Evolutionary conservation across 2,888 invertebrate genomes (phyloP), one percentile per base, ranked within the genome.

Genomic region (Catocala nupta): DNA sequence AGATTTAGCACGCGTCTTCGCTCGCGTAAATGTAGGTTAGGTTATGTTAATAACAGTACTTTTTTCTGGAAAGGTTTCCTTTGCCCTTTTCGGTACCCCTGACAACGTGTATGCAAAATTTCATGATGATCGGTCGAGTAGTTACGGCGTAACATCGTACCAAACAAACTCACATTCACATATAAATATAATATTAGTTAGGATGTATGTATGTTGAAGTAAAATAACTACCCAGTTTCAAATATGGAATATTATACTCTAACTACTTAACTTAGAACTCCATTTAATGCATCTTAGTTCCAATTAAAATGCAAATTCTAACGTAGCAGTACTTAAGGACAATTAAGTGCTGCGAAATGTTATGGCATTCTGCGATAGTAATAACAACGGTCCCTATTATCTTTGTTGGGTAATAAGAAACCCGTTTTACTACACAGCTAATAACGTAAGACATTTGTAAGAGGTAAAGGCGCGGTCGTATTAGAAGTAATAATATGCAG

Each of bases 221-320:
- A 25, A 25, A 25, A 25, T 25, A 25, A 25, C 25, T 25, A 25
- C 25, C 25, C 25, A 25, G 4, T 25, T 25, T 25, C 25, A 3
- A 25, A 25, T 25, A 4, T 25, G 25, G 25, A 25, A 25, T 25
- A 25, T 25, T 3, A n/a, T 44, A 44, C 5, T n/a, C 39, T 43
- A 45, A 25, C 1, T 25, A 4, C 12, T 45, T 12, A 25, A 48
- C n/a, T 50, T 4, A 34, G n/a, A 34, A 12, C n/a, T n/a, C 33
- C 10, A 34, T 16, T 12, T 48, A 53, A 59, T 53, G 47, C 47
- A 53, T 53, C 53, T 53, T 42, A 53, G 53, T 59, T 42, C 11
- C 33, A 34, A 33, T 13, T 12, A 42, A 59, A 43, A 53, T 59
- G 53, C 43, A 59, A 59, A 59, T 59, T 47, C n/a, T 47, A 53